phyloP scores from a whole-genome alignment of 2,113 vertebrate genomes.

The Athene noctua region DNA sequence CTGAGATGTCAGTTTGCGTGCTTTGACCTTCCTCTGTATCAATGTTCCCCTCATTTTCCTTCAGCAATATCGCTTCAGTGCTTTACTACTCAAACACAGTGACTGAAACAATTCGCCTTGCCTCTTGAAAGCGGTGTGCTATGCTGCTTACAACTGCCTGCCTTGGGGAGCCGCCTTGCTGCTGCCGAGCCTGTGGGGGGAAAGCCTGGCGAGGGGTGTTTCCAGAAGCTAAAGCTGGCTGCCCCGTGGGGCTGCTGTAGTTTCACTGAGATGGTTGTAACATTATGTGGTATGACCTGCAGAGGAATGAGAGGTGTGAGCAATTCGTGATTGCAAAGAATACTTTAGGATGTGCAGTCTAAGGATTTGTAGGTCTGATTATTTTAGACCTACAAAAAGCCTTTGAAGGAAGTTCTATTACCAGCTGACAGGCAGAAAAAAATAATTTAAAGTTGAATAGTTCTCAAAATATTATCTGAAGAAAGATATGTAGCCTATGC shows the following conservation, averaged over 20 bases:
- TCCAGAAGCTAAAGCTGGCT: neutral
- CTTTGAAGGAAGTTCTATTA: neutral
- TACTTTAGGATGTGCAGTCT: neutral
- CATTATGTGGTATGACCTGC: neutral
- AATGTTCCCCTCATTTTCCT: neutral
- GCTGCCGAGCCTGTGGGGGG: fast-evolving
- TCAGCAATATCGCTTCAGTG: neutral
- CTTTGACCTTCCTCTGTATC: neutral
- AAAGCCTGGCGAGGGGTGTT: neutral
- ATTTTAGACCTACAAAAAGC: neutral
- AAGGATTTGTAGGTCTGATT: neutral
- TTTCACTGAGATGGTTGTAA: neutral
- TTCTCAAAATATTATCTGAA: neutral
- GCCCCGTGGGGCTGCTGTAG: neutral
- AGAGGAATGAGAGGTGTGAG: neutral
- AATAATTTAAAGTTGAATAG: neutral
- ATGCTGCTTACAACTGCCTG: neutral
- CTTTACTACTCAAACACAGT: neutral
- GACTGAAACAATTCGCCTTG: neutral
- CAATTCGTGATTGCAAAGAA: neutral
- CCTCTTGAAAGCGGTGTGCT: neutral
- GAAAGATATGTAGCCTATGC: neutral
- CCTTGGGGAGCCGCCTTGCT: neutral
- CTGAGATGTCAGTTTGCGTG: neutral
- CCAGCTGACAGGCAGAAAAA: neutral